These are phyloP conservation scores for Troides aeacus DNA, from an alignment of 2,888 invertebrate genomes.

Conservation along the genomic window DNA sequence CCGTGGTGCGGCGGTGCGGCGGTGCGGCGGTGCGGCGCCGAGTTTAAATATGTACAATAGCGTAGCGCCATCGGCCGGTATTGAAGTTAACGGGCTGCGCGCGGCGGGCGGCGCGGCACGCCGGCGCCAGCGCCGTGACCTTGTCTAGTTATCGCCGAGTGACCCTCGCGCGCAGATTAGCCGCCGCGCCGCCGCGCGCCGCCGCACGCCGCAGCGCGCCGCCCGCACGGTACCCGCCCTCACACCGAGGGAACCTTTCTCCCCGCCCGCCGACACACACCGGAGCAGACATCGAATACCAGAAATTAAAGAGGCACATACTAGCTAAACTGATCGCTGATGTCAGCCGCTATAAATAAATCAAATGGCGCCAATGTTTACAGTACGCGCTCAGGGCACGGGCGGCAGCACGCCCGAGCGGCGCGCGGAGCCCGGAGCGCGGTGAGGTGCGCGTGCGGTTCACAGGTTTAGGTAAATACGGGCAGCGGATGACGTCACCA, in stretches of 20 bases:
- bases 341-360: constrained; percentile 70
- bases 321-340: constrained; percentile 56
- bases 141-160: constrained; percentile 75
- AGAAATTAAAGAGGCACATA: constrained; percentile 47
- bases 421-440: too few species aligned
- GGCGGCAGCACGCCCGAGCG: constrained; percentile 22
- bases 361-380: constrained; percentile 64
- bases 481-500: constrained; percentile 53
- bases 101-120: constrained; percentile 51
- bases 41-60: constrained; percentile 57
- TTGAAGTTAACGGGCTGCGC: constrained; percentile 72
- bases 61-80: constrained; percentile 65
- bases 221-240: not conserved
- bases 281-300: too few species aligned
- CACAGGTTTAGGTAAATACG: constrained; percentile 11
- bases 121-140: constrained; percentile 76
- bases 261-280: too few species aligned
- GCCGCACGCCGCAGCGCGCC: not conserved
- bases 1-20: constrained; percentile 12
- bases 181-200: constrained; percentile 41
- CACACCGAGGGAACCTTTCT: too few species aligned
- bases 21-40: constrained; percentile 30
- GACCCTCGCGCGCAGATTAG: constrained; percentile 73
- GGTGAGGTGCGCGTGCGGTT: constrained; percentile 20
- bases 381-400: constrained; percentile 53